phyloP scores from a whole-genome alignment of 2,113 vertebrate genomes.

The Daubentonia madagascariensis region DNA sequence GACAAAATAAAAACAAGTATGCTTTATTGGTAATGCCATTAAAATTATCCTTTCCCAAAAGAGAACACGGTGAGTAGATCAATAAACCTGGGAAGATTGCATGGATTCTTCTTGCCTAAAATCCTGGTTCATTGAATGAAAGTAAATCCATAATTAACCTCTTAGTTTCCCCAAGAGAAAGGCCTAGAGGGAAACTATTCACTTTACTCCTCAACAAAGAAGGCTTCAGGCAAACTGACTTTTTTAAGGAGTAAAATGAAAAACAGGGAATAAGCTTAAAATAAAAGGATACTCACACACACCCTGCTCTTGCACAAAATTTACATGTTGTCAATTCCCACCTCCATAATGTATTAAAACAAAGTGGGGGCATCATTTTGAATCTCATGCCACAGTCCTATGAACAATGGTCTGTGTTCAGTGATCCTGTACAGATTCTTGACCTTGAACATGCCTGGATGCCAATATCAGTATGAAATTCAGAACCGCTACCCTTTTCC shows the following conservation, averaged over 20 bases:
- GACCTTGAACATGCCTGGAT: background rate
- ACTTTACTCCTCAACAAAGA: background rate
- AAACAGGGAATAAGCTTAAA: background rate
- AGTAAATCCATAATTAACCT: slow-evolving; percentile 13
- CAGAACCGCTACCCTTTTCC: background rate
- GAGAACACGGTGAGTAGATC: background rate
- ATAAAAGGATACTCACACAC: background rate
- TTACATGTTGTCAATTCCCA: background rate
- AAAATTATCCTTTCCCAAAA: slow-evolving; percentile 66
- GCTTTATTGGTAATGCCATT: slow-evolving; percentile 19
- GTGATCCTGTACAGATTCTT: background rate
- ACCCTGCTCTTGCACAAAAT: background rate
- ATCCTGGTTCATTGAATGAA: background rate
- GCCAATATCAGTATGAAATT: background rate
- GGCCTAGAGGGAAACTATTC: background rate
- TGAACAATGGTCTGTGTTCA: background rate
- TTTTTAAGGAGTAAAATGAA: background rate
- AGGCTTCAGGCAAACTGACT: background rate
- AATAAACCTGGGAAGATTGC: background rate
- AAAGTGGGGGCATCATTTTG: background rate
- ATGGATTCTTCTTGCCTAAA: background rate
- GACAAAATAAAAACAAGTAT: slow-evolving; percentile 51
- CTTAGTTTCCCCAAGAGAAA: background rate
- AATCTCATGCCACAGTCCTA: background rate
- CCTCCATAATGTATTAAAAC: background rate